Percentiles rank a stretch among this genome's conserved stretches.
Conservation (phyloP, 2,888 invertebrate genomes). For the Odontocolon sp. region DNA sequence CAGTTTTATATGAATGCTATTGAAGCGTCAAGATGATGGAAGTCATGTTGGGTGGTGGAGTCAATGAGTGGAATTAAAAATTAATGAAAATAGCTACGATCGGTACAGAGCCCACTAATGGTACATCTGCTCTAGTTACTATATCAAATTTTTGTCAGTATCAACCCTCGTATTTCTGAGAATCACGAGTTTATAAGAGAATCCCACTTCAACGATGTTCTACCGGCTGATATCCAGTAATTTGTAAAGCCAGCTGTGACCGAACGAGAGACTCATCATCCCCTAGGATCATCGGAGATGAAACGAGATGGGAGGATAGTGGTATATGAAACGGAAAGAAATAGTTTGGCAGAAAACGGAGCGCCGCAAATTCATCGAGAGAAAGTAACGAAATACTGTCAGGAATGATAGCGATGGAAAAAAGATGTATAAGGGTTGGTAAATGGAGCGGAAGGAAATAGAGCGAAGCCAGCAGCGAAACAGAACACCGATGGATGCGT, state of each 20-base stretch:
- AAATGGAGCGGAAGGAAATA: conserved; percentile 33
- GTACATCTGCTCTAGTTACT: no score
- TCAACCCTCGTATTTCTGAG: conserved; percentile 1
- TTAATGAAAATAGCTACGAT: no score
- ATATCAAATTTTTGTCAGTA: background rate
- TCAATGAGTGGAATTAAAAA: no score
- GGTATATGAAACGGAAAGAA: conserved; percentile 17
- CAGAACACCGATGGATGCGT: conserved; percentile 69
- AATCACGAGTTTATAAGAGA: conserved; percentile 24
- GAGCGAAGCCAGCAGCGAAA: conserved; percentile 55
- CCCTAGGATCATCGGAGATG: background rate
- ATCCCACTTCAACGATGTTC: conserved; percentile 1
- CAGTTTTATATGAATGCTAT: no score
- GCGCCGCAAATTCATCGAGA: conserved; percentile 15
- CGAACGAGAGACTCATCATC: conserved; percentile 27
- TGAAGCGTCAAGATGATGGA: no score
- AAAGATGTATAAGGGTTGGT: conserved; percentile 30
- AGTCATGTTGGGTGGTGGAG: no score
- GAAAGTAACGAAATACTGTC: background rate
- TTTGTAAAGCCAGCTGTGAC: conserved; percentile 56
- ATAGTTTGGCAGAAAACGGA: conserved; percentile 35
- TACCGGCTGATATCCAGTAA: conserved; percentile 43
- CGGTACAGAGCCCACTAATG: no score
- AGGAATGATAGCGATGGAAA: conserved; percentile 7
- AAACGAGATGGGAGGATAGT: background rate